Evolutionary conservation across 1,140 invertebrate species (phyloP), one percentile per base, ranked within the genome.

Genomic region (Lucilia sericata): DNA sequence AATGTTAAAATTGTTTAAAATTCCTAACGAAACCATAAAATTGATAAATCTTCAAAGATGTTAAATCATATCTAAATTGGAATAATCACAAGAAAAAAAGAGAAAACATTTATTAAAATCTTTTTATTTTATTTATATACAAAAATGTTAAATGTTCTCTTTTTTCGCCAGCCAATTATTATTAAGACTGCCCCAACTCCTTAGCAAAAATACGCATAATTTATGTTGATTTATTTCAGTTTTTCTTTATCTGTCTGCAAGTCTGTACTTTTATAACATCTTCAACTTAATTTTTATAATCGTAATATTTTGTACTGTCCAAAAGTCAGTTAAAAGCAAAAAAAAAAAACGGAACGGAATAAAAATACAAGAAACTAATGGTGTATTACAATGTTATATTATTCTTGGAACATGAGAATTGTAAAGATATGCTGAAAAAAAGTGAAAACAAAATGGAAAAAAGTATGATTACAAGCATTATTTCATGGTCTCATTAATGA

Each of bases 401-500:
- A 19, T 70, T 21, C n/a, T 21, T 70, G 65, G 10, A 19, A 70
- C 65, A 70, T 21, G 9, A 2, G n/a, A 70, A 70, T 19, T 25
- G 19, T n/a, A 25, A n/a, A 70, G 21, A 70, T 25, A 25, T 21
- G 3, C 17, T 5, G 14, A 55, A 25, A 70, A 19, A 70, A n/a
- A 70, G n/a, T n/a, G n/a, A 70, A 70, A 70, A n/a, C 2, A 9
- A 21, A 21, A 0, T n/a, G 14, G n/a, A 60, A n/a, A 17, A 60
- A 60, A 60, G 55, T 60, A 60, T n/a, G 42, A 42, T 42, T 60
- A 17, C 21, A 12, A 70, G 19, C n/a, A 70, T 19, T 70, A 70
- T n/a, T 70, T 70, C 21, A 70, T 70, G n/a, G 65, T 70, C 19
- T 70, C 21, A 21, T 70, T 70, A 21, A 70, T 70, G 65, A 70